These are phyloP conservation scores for Microcebus ravelobensis DNA, from an alignment of 2,113 vertebrate genomes.

Conservation along the genomic window DNA sequence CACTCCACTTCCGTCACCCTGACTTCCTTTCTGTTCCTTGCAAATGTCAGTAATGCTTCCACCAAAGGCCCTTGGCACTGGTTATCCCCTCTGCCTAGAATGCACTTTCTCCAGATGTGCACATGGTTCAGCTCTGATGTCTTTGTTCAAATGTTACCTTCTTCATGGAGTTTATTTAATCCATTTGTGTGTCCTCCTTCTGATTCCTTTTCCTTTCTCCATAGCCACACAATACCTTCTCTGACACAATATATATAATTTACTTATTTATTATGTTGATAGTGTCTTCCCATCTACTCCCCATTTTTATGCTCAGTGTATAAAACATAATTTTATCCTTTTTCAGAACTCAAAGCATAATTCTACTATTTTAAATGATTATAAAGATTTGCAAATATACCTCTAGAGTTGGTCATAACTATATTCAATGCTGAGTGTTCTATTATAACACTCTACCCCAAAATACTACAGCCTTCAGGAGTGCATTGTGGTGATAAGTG, in stretches of 20 bases:
- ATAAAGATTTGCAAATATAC: neutral
- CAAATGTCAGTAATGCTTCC: neutral
- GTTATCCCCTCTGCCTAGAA: neutral
- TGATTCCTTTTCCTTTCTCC: neutral
- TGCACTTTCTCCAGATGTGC: neutral
- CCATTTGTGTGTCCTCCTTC: neutral
- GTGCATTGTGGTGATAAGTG: neutral
- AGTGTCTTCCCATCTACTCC: neutral
- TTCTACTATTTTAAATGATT: constrained; percentile 49
- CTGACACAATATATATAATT: neutral
- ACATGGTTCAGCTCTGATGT: neutral
- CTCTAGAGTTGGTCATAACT: neutral
- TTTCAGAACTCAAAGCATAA: constrained; percentile 42
- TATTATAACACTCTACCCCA: neutral
- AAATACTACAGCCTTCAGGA: neutral
- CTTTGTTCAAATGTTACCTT: neutral
- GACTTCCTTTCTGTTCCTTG: neutral
- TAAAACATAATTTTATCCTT: constrained; percentile 12
- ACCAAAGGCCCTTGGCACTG: neutral
- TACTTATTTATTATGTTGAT: constrained; percentile 33
- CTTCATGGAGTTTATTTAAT: neutral
- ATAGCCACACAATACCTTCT: neutral
- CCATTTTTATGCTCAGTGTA: neutral
- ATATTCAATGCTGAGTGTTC: neutral
- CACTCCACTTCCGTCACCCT: neutral